phyloP scores from a whole-genome alignment of 53 echinoderm and acorn worm genomes.

The Echinarachnius parma region DNA sequence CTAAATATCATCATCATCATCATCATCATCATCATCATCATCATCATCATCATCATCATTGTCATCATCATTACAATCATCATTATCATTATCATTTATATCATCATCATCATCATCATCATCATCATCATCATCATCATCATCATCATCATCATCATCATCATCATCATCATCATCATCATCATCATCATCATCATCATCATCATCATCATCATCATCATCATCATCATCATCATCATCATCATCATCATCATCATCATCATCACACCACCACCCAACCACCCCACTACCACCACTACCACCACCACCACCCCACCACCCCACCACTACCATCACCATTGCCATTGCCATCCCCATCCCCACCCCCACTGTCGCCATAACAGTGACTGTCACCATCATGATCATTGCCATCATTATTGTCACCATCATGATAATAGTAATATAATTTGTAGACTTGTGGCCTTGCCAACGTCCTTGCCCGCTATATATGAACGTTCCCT shows the following conservation, averaged over 20 bases:
- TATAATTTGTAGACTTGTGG: too few relatives aligned
- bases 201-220: slow-evolving; percentile 9
- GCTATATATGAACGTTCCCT: too few relatives aligned
- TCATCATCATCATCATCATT: background rate
- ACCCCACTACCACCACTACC: background rate
- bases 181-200: slow-evolving; percentile 1
- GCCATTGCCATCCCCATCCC: too few relatives aligned
- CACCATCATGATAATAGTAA: too few relatives aligned
- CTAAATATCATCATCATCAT: background rate
- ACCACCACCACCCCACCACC: background rate
- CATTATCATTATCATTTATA: slow-evolving; percentile 14
- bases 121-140: background rate
- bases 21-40: background rate
- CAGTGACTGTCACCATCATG: too few relatives aligned
- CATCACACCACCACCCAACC: background rate
- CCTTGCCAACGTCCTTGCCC: too few relatives aligned
- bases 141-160: slow-evolving; percentile 7
- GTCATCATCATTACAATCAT: background rate
- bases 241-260: slow-evolving; percentile 21
- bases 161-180: slow-evolving; percentile 14
- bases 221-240: slow-evolving; percentile 21
- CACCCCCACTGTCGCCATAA: too few relatives aligned
- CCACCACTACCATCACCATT: too few relatives aligned
- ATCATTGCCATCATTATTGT: too few relatives aligned
- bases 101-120: slow-evolving; percentile 10